Percentiles rank a stretch among this genome's conserved stretches.
phyloP scores from a whole-genome alignment of 2,113 vertebrate species.

The Ornithorhynchus anatinus region DNA sequence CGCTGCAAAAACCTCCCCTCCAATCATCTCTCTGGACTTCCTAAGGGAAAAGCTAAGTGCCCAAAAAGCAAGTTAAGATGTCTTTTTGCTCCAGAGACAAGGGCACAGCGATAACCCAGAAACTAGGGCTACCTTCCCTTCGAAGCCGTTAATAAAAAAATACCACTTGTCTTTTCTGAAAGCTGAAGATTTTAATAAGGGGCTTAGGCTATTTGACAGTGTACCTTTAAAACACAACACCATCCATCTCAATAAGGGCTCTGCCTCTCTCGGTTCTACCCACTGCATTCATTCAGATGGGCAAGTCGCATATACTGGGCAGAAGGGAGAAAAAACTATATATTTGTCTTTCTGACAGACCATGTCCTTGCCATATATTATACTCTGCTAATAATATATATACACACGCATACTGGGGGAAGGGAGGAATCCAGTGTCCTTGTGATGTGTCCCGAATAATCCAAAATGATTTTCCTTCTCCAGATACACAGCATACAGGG shows the following conservation, averaged over 20 bases:
- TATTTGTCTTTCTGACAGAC: slow-evolving; percentile 31
- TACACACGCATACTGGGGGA: background rate
- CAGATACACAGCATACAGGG: background rate
- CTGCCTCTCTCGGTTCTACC: background rate
- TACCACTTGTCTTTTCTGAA: background rate
- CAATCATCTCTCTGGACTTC: too few relatives aligned
- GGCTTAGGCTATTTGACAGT: background rate
- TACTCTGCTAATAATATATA: slow-evolving; percentile 6
- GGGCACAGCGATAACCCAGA: background rate
- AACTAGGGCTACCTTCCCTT: background rate
- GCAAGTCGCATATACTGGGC: rapidly evolving
- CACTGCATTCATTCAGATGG: background rate
- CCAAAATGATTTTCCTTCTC: rapidly evolving
- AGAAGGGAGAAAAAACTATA: background rate
- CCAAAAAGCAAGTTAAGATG: too few relatives aligned
- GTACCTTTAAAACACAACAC: background rate
- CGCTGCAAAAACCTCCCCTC: too few relatives aligned
- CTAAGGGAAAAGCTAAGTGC: too few relatives aligned
- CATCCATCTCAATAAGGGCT: slow-evolving; percentile 1
- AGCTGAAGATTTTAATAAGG: background rate
- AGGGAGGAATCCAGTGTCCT: background rate
- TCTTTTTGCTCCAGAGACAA: too few relatives aligned
- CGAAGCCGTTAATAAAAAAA: background rate
- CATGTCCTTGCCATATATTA: slow-evolving; percentile 7
- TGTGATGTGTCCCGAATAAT: background rate